Evolutionary conservation across 2,113 vertebrate genomes (phyloP), one percentile per base, ranked within the genome.

Genomic region (Melanerpes aurifrons): DNA sequence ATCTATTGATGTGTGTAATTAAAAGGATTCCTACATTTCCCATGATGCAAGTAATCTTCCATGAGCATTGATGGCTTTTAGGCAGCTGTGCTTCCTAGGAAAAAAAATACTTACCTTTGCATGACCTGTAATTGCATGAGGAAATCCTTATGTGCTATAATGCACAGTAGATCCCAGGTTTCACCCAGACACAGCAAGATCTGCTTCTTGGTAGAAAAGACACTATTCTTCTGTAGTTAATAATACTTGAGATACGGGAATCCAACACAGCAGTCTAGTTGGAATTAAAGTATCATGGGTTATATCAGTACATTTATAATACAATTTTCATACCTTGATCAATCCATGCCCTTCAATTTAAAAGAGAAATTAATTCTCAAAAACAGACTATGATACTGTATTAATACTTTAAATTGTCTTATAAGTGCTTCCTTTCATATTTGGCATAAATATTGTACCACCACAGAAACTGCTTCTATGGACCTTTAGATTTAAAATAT

Each of bases 401-500:
- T 97, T 97, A 98, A 96, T 95, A 97, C 92, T 96, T 88, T 82
- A 97, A 97, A 97, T 90, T 79, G 43, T 96, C 94, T 97, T 93
- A 95, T 91, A 97, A 97, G 96, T 89, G 79, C 94, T 97, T 97
- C 90, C 94, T 97, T 97, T 97, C 90, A 71, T 94, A 96, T 97
- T 96, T 97, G 92, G 95, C 69, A 48, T 93, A 94, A 97, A 91
- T 96, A 96, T 95, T 96, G 94, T 95, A 96, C 92, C 59, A 91
- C 88, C 95, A 94, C 84, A 96, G 95, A 97, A 97, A 95, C 94
- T 76, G 81, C 84, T 97, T 97, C 96, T 97, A 96, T 97, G 98
- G 97, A 98, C 97, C 96, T 98, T 98, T 97, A 96, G 96, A 98
- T 97, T 96, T 97, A 97, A 97, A 97, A 96, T 97, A 95, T 96